These are phyloP conservation scores for Notamacropus eugenii DNA, from an alignment of 2,797 vertebrate species.

Conservation along the genomic window DNA sequence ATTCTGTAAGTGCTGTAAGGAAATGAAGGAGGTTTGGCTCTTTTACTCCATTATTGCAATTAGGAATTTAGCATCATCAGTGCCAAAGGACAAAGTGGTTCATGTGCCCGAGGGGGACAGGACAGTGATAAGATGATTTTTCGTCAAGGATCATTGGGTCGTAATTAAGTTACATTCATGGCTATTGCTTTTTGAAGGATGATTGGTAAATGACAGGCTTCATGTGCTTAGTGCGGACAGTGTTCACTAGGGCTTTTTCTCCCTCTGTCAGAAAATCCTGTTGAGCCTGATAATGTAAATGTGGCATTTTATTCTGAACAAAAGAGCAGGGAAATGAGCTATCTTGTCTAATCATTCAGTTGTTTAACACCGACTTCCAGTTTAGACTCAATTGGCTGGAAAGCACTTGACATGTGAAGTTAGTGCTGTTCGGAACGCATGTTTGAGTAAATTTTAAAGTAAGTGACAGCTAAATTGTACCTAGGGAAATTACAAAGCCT, in stretches of 20 bases:
- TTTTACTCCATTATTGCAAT: conserved; percentile 87
- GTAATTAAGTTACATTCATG: conserved; percentile 92
- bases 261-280: conserved; percentile 91
- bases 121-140: conserved; percentile 91
- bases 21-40: conserved; percentile 84
- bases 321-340: conserved; percentile 96
- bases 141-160: conserved; percentile 91
- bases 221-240: conserved; percentile 88
- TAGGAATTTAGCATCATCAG: conserved; percentile 87
- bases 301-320: conserved; percentile 94
- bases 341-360: conserved; percentile 99
- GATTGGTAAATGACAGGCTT: conserved; percentile 93
- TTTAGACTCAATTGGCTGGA: conserved; percentile 99
- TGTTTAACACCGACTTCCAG: conserved; percentile 96
- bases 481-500: conserved; percentile 99
- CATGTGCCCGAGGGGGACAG: conserved; percentile 87
- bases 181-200: conserved; percentile 91
- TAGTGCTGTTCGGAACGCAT: conserved; percentile 96
- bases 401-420: conserved; percentile 99
- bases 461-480: conserved; percentile 99
- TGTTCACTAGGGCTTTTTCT: conserved; percentile 87
- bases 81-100: conserved; percentile 87
- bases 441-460: conserved; percentile 98
- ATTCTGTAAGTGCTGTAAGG: conserved; percentile 74
- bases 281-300: conserved; percentile 96